phyloP scores from a whole-genome alignment of 1,140 invertebrate species.

The Listronotus bonariensis region DNA sequence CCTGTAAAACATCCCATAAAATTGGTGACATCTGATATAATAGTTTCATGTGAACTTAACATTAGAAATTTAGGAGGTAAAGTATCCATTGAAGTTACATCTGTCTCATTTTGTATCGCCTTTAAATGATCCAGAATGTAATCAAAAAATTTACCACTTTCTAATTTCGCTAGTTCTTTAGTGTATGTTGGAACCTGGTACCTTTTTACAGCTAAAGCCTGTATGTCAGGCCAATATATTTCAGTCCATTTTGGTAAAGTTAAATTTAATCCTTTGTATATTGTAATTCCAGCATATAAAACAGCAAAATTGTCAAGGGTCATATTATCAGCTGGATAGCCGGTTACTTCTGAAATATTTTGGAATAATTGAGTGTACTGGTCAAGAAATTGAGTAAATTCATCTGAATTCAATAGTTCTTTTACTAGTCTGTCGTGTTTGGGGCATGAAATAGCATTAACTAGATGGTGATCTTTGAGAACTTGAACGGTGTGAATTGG shows the following conservation, averaged over 20 bases:
- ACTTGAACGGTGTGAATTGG: constrained; percentile 80
- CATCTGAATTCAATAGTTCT: constrained; percentile 60
- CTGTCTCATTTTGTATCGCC: background rate
- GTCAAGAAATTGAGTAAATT: constrained; percentile 53
- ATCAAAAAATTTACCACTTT: constrained; percentile 65
- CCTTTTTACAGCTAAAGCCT: constrained; percentile 57
- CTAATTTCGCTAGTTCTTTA: constrained; percentile 59
- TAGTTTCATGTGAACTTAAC: constrained; percentile 71
- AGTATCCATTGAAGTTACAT: constrained; percentile 33
- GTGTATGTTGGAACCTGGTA: constrained; percentile 56
- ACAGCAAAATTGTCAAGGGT: constrained; percentile 61
- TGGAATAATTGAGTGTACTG: constrained; percentile 8
- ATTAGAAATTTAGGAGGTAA: constrained; percentile 51
- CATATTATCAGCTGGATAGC: constrained; percentile 52
- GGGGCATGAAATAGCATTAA: constrained; percentile 65
- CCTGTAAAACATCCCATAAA: constrained; percentile 73
- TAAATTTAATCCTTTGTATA: constrained; percentile 72
- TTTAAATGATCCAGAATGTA: constrained; percentile 38
- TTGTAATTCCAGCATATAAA: constrained; percentile 68
- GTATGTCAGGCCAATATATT: constrained; percentile 58
- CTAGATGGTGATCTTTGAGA: constrained; percentile 63
- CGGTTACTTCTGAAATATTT: constrained; percentile 16
- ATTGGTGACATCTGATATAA: constrained; percentile 74
- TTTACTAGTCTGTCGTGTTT: constrained; percentile 63
- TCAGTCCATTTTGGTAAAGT: constrained; percentile 74